phyloP scores from a whole-genome alignment of 2,113 vertebrate species.

The Eleginops maclovinus region DNA sequence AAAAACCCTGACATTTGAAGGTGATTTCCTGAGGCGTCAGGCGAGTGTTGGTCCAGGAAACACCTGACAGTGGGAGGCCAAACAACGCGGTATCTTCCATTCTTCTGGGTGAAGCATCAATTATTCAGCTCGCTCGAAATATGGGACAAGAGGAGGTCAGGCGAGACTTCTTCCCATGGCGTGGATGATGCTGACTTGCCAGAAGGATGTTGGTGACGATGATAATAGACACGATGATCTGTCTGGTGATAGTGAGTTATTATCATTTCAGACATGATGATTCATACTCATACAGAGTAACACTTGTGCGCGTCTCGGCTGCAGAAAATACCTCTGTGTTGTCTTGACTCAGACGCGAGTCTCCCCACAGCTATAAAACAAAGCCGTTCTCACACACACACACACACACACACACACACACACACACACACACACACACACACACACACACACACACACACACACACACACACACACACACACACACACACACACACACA shows the following conservation, averaged over 20 bases:
- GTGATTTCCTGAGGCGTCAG: not conserved
- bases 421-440: slow-evolving; percentile 14
- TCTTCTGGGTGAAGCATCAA: slow-evolving; percentile 60
- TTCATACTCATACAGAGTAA: slow-evolving; percentile 27
- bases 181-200: slow-evolving; percentile 63
- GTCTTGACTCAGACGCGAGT: slow-evolving; percentile 12
- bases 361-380: slow-evolving; percentile 9
- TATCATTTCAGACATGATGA: slow-evolving; percentile 41
- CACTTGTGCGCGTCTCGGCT: slow-evolving; percentile 1
- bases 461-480: slow-evolving; percentile 19
- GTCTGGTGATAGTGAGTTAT: slow-evolving; percentile 36
- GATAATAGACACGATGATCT: not conserved
- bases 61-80: slow-evolving; percentile 59
- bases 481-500: slow-evolving; percentile 5
- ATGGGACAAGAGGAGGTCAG: slow-evolving; percentile 70
- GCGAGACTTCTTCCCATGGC: slow-evolving; percentile 51
- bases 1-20: not conserved
- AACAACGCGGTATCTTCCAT: slow-evolving; percentile 45
- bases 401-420: slow-evolving; percentile 1
- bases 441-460: slow-evolving; percentile 1
- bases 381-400: slow-evolving; percentile 10
- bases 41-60: slow-evolving; percentile 48
- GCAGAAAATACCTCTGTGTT: slow-evolving; percentile 17
- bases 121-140: slow-evolving; percentile 69
- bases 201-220: slow-evolving; percentile 43